Base-by-base conservation (phyloP, 1,140 invertebrate species). In the Papilio dardanus region DNA sequence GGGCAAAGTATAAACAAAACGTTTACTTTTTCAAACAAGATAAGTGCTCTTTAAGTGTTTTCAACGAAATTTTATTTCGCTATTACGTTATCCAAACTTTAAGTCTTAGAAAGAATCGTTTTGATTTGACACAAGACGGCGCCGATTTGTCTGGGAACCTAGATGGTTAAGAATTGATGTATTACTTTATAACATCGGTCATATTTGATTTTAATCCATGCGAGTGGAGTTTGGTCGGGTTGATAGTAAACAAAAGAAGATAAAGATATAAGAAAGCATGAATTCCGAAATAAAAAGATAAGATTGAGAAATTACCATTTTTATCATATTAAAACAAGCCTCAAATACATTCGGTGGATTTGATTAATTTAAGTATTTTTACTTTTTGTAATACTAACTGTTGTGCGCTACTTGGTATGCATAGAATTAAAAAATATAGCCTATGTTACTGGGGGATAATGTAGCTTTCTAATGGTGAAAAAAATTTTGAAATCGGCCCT, bases 21-120 rank as follows among this genome's bases (percentile, higher is more conserved):
- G 54, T 62, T 62, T 62, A 62, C 54, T 62, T 62, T 62, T 62
- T 62, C 54, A 62, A 62, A 62, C 54, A 62, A 62, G 54, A 28
- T 62, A 62, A 62, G 54, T 62, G 54, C 54, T 62, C 54, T 62
- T 62, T 62, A 62, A 62, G 24, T 28, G 54, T 28, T 62, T 62
- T 62, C 24, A 62, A 10, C 54, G 54, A 62, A 62, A 21, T 62
- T 62, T 62, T 62, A 62, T 14, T 16, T 12, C 21, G 21, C 24
- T 28, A 14, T 62, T 62, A 30, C 24, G 54, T 30, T 14, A 62
- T 62, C 12, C 24, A 62, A 62, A 62, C 21, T 62, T 62, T 62
- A 24, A 28, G 21, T 28, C 24, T 54, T 62, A 62, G 24, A 19
- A 50, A 50, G 46, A 62, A 62, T 28, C 50, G 8, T 58, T 21